Evolutionary conservation across 23 tunicate species (phyloP).

Genomic region (Phallusia fumigata): DNA sequence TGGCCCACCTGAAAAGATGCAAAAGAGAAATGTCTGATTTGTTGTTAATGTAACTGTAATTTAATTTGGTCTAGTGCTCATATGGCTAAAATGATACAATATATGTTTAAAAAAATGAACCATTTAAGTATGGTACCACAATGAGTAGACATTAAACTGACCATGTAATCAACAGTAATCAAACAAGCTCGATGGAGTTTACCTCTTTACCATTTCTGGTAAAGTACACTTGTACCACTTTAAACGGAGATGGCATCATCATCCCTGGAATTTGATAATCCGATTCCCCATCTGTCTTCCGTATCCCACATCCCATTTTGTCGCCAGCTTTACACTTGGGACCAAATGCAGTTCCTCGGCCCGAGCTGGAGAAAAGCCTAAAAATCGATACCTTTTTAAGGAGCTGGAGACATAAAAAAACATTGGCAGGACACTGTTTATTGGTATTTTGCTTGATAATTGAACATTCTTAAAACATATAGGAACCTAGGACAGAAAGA

Average conservation of each 20-base stretch:
- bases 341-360: constrained; percentile 6
- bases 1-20: too few relatives aligned
- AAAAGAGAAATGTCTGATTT: too few relatives aligned
- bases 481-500: too few relatives aligned
- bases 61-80: too few relatives aligned
- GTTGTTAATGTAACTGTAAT: too few relatives aligned
- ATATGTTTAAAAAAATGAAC: too few relatives aligned
- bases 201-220: constrained; percentile 64
- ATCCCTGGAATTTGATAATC: neutral
- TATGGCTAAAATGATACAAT: too few relatives aligned
- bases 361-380: neutral
- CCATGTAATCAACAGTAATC: too few relatives aligned
- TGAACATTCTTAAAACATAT: too few relatives aligned
- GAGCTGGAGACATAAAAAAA: neutral
- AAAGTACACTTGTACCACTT: constrained; percentile 47
- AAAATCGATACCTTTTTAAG: too few relatives aligned
- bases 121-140: too few relatives aligned
- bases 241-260: constrained; percentile 15
- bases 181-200: neutral
- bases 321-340: constrained; percentile 35
- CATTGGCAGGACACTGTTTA: neutral
- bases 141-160: too few relatives aligned
- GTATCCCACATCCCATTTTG: constrained; percentile 61
- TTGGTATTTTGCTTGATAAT: neutral
- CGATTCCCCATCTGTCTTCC: constrained; percentile 1